Evolutionary conservation across 2,888 invertebrate genomes (phyloP).

Genomic region (Plebejus anna): DNA sequence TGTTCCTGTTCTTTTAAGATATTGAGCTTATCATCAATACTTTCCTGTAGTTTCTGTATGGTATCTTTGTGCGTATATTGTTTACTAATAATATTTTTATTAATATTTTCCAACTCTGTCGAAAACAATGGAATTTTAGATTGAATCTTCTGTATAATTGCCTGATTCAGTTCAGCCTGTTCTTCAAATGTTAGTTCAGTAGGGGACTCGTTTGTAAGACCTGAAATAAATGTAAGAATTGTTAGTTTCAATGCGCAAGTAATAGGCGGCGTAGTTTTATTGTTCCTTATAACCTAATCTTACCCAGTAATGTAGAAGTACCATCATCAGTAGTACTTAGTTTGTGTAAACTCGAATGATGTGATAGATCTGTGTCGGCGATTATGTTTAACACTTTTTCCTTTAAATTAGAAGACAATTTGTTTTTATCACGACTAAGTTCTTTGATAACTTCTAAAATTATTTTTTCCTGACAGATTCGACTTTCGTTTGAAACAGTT

Average conservation of each 20-base stretch:
- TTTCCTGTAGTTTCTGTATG: conserved; percentile 56
- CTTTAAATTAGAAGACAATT: conserved; percentile 53
- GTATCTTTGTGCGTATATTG: conserved; percentile 49
- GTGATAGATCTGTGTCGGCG: conserved; percentile 62
- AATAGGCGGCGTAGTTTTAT: background rate
- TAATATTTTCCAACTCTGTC: conserved; percentile 54
- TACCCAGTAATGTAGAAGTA: conserved; percentile 65
- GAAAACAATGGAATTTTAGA: conserved; percentile 56
- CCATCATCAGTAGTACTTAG: conserved; percentile 64
- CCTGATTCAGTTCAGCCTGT: conserved; percentile 65
- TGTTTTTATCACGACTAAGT: conserved; percentile 51
- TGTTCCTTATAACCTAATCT: conserved; percentile 24
- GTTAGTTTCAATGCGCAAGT: background rate
- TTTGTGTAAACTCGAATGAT: conserved; percentile 66
- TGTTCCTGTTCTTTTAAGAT: conserved; percentile 61
- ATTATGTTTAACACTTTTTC: conserved; percentile 66
- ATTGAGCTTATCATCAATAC: conserved; percentile 58
- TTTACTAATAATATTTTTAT: conserved; percentile 40
- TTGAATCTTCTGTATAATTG: conserved; percentile 61
- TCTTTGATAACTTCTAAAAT: conserved; percentile 64
- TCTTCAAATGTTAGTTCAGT: conserved; percentile 65
- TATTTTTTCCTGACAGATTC: conserved; percentile 56
- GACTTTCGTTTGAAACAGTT: conserved; percentile 45
- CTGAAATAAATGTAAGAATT: conserved; percentile 45
- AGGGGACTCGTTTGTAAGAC: conserved; percentile 60